These are phyloP conservation scores for Megaceryle torquata DNA, from an alignment of 2,113 vertebrate genomes.

Conservation along the genomic window DNA sequence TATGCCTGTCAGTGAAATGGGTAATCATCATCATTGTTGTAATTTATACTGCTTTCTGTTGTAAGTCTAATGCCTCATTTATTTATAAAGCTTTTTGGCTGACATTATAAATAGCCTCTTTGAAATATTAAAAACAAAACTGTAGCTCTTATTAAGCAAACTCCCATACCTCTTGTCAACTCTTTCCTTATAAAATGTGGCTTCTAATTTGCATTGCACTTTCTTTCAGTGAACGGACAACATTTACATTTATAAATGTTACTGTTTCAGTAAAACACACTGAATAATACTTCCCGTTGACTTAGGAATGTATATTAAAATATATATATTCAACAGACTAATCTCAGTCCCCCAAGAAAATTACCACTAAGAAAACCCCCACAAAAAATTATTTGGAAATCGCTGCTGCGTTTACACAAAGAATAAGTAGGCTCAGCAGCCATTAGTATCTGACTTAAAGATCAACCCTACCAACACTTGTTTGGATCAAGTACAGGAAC, in stretches of 20 bases:
- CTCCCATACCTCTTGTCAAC: neutral
- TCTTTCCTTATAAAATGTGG: neutral
- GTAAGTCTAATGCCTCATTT: constrained; percentile 37
- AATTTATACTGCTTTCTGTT: constrained; percentile 43
- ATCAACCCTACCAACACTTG: neutral
- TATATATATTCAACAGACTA: neutral
- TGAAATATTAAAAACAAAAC: constrained; percentile 1
- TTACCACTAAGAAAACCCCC: neutral
- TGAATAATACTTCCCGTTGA: neutral
- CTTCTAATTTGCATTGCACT: neutral
- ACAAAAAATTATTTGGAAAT: neutral
- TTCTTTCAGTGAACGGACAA: constrained; percentile 2
- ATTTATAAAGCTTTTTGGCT: constrained; percentile 49
- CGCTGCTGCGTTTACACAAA: neutral
- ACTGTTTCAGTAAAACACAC: neutral
- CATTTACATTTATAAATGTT: neutral
- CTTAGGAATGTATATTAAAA: neutral
- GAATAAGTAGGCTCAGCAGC: neutral
- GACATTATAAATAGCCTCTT: constrained; percentile 36
- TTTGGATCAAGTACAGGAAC: neutral
- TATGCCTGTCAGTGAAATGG: constrained; percentile 47
- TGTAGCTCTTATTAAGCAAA: neutral
- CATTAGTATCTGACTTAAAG: neutral
- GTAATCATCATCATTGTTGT: constrained; percentile 29
- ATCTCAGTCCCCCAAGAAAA: neutral